Percentiles rank a stretch among this genome's conserved stretches.
Evolutionary conservation across 2,888 invertebrate species (phyloP).

Genomic region (Cheilosia urbana): DNA sequence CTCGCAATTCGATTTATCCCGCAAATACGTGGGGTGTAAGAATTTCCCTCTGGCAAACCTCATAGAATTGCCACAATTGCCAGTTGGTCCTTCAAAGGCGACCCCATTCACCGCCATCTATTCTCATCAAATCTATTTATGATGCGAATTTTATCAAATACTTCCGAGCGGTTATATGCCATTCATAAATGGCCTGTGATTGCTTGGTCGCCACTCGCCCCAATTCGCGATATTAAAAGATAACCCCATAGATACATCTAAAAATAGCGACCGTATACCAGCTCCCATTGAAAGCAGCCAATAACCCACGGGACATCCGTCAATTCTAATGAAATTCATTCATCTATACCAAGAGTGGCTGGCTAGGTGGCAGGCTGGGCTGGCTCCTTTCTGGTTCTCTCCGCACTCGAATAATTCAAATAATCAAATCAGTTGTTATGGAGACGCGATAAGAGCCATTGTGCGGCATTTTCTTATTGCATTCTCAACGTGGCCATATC

Average conservation of each 20-base stretch:
- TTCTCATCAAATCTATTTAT: conserved; percentile 3
- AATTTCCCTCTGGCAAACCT: not conserved
- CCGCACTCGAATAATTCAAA: conserved; percentile 43
- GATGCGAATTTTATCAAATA: conserved; percentile 49
- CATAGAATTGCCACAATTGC: not conserved
- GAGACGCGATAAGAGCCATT: conserved; percentile 61
- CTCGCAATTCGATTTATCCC: no score
- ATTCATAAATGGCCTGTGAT: conserved; percentile 39
- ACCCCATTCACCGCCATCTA: not conserved
- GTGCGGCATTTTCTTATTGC: conserved; percentile 51
- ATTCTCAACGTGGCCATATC: conserved; percentile 20
- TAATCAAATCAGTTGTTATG: conserved; percentile 66
- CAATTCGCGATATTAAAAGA: conserved; percentile 57
- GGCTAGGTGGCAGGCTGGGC: not conserved
- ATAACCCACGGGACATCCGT: conserved; percentile 46
- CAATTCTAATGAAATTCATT: conserved; percentile 53
- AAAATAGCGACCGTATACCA: conserved; percentile 22
- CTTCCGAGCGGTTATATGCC: conserved; percentile 26
- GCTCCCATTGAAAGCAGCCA: conserved; percentile 34
- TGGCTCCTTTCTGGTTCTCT: not conserved
- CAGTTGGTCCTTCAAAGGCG: not conserved
- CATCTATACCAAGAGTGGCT: conserved; percentile 13
- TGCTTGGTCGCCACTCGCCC: conserved; percentile 45
- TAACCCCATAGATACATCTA: conserved; percentile 34
- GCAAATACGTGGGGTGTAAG: no score